Evolutionary conservation across 2,797 vertebrate species (phyloP).

Genomic region (Glyptemys insculpta): DNA sequence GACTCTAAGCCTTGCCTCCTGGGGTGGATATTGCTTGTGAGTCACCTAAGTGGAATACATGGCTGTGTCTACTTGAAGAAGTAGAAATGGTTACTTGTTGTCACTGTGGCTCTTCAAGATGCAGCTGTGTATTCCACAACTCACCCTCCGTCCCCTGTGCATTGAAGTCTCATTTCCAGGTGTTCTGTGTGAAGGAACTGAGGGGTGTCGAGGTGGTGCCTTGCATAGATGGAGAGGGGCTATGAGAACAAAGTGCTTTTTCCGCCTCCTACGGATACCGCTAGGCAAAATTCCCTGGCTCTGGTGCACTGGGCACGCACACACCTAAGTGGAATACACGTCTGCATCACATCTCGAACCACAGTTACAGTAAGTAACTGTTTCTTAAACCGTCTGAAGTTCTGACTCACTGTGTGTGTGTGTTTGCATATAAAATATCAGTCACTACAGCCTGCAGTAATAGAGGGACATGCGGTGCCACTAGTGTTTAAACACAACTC

Average conservation of each 20-base stretch:
- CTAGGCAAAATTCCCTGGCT: neutral
- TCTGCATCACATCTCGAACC: neutral
- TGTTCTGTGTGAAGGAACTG: neutral
- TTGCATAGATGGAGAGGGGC: neutral
- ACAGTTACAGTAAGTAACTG: neutral
- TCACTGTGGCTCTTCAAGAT: neutral
- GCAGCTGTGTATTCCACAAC: neutral
- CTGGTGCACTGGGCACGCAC: neutral
- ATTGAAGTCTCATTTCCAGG: neutral
- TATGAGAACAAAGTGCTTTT: neutral
- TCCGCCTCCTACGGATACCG: neutral
- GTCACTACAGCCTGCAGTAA: neutral
- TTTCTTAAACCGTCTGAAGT: neutral
- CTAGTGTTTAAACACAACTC: slow-evolving; percentile 5
- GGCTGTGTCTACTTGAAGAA: neutral
- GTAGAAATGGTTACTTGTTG: neutral
- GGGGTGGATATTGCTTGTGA: neutral
- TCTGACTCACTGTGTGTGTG: neutral
- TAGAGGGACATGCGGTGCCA: neutral
- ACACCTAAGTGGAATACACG: neutral
- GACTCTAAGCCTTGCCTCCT: neutral
- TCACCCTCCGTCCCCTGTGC: too few species aligned
- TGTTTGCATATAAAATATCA: neutral
- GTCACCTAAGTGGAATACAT: neutral
- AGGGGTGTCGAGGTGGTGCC: neutral